Conservation (phyloP, 64 coral and sea anemone genomes). For the Dendrophyllia cribrosa region DNA sequence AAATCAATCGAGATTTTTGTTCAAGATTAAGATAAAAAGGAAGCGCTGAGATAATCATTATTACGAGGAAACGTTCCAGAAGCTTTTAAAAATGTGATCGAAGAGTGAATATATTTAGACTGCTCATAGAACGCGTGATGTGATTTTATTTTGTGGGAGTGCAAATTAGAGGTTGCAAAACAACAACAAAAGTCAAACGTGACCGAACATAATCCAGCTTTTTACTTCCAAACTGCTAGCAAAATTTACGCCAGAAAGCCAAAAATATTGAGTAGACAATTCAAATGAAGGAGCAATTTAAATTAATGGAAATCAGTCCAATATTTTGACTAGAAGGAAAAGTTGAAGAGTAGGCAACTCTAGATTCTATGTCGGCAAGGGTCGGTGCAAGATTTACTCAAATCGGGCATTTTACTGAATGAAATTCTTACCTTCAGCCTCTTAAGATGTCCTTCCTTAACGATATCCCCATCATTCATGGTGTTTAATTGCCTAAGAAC, state of each 20-base stretch:
- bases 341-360: not conserved
- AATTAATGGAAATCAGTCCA: not conserved
- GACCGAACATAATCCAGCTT: not conserved
- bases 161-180: not conserved
- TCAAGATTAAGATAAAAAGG: constrained; percentile 17
- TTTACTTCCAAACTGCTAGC: not conserved
- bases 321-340: not conserved
- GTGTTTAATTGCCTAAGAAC: constrained; percentile 30
- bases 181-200: not conserved
- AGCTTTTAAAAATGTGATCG: not conserved
- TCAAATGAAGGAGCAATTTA: too few relatives aligned
- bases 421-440: constrained; percentile 52
- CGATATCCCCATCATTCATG: constrained; percentile 77
- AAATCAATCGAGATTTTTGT: constrained; percentile 9
- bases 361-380: too few relatives aligned
- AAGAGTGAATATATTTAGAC: not conserved
- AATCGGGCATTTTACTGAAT: not conserved
- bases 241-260: not conserved
- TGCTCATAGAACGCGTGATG: not conserved
- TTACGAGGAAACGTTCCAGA: not conserved
- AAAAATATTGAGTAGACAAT: not conserved
- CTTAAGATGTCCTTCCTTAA: constrained; percentile 72
- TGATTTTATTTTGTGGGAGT: not conserved
- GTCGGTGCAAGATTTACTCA: too few relatives aligned
- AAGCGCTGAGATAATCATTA: not conserved